Base-by-base conservation (phyloP, 2,113 vertebrate species). In the Neomonachus schauinslandi region DNA sequence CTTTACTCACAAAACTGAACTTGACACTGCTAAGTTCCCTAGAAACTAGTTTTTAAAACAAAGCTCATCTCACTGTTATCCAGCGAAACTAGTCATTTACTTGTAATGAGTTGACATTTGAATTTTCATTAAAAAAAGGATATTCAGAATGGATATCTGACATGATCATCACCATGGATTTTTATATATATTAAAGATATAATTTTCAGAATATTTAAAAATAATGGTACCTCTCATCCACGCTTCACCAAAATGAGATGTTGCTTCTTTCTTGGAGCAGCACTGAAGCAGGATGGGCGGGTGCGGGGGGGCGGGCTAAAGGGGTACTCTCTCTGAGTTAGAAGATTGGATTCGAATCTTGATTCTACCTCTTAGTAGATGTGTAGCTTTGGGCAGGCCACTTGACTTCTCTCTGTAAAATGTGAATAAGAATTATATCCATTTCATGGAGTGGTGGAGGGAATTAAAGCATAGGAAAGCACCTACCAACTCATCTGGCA, bases 1-100 rank as follows among this genome's bases (percentile, higher is more conserved):
- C 61, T 83, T 96, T 93, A 87, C 42, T 87, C 39, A 96, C 28
- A 51, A 65, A 90, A 39, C 55, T 92, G 49, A 95, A 84, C 24
- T 79, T 71, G 33, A 71, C 19, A 55, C 13, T 86, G 33, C 24
- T 72, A 63, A 53, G 9, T 88, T 91, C 46, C 24, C 33, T 42
- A 81, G 42, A 22, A 94, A 92, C 24, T 9, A 59, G 24, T 49
- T 76, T 89, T 65, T 36, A 83, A 91, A 95, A 74, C 26, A 94
- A 94, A 95, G 13, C 2, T 67, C 2, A 77, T 85, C 74, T 94
- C n/a, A 49, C 9, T 57, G 36, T 88, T 77, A 95, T 69, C 16
- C 26, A 76, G 42, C 31, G 2, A 90, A 92, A 63, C 22, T 76
- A 9, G 11, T 86, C 71, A 59, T 59, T 82, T 53, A n/a, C 15